Conservation (phyloP, 2,113 vertebrate species). For the Crypturellus undulatus region DNA sequence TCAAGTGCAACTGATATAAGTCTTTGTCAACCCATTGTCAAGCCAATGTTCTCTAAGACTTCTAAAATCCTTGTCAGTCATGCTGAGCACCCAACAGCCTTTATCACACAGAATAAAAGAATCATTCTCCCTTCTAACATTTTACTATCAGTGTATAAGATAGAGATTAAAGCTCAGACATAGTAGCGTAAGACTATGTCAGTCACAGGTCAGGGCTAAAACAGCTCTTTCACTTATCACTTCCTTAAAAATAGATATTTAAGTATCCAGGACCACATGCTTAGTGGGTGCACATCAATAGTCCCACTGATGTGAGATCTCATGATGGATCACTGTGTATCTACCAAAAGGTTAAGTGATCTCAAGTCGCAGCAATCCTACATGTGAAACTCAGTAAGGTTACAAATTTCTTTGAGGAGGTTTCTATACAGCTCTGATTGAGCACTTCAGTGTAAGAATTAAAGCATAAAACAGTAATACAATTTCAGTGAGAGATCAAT, state of each 20-base stretch:
- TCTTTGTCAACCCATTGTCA: neutral
- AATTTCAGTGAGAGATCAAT: neutral
- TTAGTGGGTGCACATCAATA: neutral
- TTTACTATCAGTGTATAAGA: accelerated
- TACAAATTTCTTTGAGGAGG: neutral
- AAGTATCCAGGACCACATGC: neutral
- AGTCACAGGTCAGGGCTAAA: neutral
- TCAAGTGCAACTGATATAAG: neutral
- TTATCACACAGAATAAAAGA: neutral
- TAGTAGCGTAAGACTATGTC: neutral
- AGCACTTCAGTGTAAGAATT: neutral
- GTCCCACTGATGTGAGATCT: neutral
- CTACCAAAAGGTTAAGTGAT: neutral
- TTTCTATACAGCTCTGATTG: neutral
- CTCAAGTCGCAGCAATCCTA: neutral
- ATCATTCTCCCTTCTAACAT: neutral
- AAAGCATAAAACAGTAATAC: neutral
- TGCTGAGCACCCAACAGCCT: neutral
- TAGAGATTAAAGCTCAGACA: neutral
- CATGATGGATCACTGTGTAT: neutral
- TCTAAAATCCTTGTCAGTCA: neutral
- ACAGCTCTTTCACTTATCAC: neutral
- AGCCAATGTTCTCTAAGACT: neutral
- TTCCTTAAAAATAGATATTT: neutral
- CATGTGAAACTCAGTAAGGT: neutral